Percentiles rank a stretch among this genome's conserved stretches.
Evolutionary conservation across 2,797 vertebrate species (phyloP).

Genomic region (Thunnus albacares): DNA sequence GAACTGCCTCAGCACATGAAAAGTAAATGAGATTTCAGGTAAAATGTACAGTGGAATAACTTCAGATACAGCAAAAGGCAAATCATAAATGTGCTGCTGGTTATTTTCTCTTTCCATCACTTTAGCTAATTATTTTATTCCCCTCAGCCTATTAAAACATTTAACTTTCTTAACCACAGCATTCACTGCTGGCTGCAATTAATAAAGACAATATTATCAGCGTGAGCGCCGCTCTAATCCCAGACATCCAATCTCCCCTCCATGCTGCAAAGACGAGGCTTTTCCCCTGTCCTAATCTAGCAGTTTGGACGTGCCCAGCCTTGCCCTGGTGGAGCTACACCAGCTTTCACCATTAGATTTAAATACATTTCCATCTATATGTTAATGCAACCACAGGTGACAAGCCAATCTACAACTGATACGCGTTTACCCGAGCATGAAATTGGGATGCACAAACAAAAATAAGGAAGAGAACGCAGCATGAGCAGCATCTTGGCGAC

Average conservation of each 20-base stretch:
- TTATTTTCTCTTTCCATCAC: conserved; percentile 51
- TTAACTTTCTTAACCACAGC: conserved; percentile 66
- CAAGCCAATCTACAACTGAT: conserved; percentile 77
- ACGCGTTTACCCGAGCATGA: conserved; percentile 75
- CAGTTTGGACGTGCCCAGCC: conserved; percentile 45
- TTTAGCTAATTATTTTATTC: conserved; percentile 75
- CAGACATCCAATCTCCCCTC: conserved; percentile 65
- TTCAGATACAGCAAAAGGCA: conserved; percentile 17
- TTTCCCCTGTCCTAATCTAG: conserved; percentile 49
- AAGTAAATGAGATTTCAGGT: conserved; percentile 45
- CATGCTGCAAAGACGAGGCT: conserved; percentile 28
- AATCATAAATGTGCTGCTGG: conserved; percentile 50
- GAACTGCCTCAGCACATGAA: conserved; percentile 28
- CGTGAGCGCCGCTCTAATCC: conserved; percentile 67
- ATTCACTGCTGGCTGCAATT: conserved; percentile 73
- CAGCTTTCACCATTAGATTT: conserved; percentile 68
- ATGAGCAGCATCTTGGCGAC: conserved; percentile 54
- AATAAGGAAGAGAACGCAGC: conserved; percentile 68
- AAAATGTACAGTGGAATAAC: conserved; percentile 25
- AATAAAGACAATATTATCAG: conserved; percentile 79
- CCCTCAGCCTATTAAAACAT: conserved; percentile 73
- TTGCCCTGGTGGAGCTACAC: conserved; percentile 45
- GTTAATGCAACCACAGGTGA: conserved; percentile 83
- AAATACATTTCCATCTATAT: conserved; percentile 86
- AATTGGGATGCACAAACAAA: conserved; percentile 83